Conservation (phyloP, 37 sponge, comb jelly and placozoan genomes). For the Diacarnus erythraeanus region DNA sequence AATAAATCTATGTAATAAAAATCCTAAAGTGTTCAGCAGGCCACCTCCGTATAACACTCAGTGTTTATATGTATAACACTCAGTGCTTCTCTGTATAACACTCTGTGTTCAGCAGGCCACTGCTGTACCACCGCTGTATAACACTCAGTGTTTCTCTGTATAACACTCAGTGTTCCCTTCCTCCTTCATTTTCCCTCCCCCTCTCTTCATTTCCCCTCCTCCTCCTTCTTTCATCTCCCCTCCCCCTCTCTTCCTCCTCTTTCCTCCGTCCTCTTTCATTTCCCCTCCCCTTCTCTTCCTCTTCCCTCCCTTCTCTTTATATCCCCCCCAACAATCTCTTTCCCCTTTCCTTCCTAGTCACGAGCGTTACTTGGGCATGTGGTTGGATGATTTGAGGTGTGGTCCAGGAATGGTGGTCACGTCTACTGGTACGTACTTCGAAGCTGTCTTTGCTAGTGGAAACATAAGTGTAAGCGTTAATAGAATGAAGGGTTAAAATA, state of each 20-base stretch:
- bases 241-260: background rate
- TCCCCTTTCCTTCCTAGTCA: conserved; percentile 30
- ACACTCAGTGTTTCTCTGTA: too few species aligned
- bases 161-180: too few species aligned
- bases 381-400: conserved; percentile 42
- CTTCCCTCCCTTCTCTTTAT: background rate
- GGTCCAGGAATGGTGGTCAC: conserved; percentile 72
- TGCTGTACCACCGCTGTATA: too few species aligned
- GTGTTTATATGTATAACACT: too few species aligned
- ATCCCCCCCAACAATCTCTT: background rate
- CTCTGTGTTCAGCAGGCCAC: too few species aligned
- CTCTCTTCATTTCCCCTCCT: too few species aligned
- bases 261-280: background rate
- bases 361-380: conserved; percentile 82
- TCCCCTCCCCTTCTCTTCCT: background rate
- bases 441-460: conserved; percentile 57
- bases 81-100: too few species aligned
- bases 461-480: conserved; percentile 49
- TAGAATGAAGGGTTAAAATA: background rate
- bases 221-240: background rate
- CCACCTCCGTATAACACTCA: too few species aligned
- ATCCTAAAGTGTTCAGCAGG: too few species aligned
- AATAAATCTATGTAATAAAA: too few species aligned
- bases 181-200: background rate
- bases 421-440: conserved; percentile 72